Conservation (phyloP, 2,113 vertebrate species). For the Pseudorhombus dupliciocellatus region DNA sequence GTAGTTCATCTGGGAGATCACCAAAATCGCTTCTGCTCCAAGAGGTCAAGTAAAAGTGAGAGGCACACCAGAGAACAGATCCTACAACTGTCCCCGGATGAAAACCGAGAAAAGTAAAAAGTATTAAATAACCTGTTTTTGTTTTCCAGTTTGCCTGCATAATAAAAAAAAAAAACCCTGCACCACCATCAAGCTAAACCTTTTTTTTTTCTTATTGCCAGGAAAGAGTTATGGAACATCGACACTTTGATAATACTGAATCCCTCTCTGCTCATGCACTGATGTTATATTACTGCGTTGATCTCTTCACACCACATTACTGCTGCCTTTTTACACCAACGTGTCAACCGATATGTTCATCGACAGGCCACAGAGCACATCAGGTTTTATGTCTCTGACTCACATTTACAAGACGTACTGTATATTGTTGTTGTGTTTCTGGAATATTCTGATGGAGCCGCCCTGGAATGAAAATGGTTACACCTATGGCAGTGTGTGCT, state of each 20-base stretch:
- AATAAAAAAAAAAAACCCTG: slow-evolving; percentile 15
- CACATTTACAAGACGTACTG: slow-evolving; percentile 41
- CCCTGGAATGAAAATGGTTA: slow-evolving; percentile 29
- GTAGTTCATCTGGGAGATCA: slow-evolving; percentile 52
- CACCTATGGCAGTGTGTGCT: background rate
- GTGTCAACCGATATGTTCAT: slow-evolving; percentile 8
- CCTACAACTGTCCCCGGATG: slow-evolving; percentile 7
- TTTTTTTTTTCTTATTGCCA: slow-evolving; percentile 14
- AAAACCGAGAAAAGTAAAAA: slow-evolving; percentile 29
- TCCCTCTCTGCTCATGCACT: slow-evolving; percentile 22
- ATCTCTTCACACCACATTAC: slow-evolving; percentile 22
- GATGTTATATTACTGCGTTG: slow-evolving; percentile 24
- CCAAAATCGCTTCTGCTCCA: slow-evolving; percentile 21
- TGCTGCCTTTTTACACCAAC: slow-evolving; percentile 4
- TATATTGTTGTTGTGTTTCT: background rate
- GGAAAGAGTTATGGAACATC: slow-evolving; percentile 5
- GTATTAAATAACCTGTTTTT: slow-evolving; percentile 22
- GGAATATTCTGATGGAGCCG: slow-evolving; percentile 7
- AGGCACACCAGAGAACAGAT: slow-evolving; percentile 17
- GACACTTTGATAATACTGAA: slow-evolving; percentile 33
- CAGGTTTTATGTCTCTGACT: slow-evolving; percentile 43
- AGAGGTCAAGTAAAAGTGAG: slow-evolving; percentile 25
- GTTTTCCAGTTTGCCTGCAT: slow-evolving; percentile 1
- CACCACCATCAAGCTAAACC: background rate
- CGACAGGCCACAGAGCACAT: slow-evolving; percentile 17